Evolutionary conservation across 2,113 vertebrate genomes (phyloP), one percentile per base, ranked within the genome.

Genomic region (Cinclus cinclus): DNA sequence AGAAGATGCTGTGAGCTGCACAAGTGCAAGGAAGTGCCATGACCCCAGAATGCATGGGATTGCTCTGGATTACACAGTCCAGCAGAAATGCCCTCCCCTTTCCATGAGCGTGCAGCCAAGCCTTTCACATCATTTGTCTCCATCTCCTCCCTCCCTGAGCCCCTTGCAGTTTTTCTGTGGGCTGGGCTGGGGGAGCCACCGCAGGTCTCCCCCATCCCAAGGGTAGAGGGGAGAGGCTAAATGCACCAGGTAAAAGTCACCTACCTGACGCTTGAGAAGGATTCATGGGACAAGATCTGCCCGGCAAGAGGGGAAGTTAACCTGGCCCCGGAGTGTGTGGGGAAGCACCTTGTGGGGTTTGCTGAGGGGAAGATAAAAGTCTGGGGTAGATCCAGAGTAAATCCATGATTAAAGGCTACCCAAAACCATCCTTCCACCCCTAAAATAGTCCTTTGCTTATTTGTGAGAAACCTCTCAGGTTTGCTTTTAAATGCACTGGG

Each of bases 131-230:
- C 0, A 3, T 59, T 42, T 21, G 28, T 19, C 35, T 42, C 15
- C 39, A 23, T 46, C 28, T 70, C 4, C 18, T 4, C 1, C 1
- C 0, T 4, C 1, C 1, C 0, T 4, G 0, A 12, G 24, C 17
- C 18, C 31, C 35, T 92, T 2, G 2, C 35, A 79, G 21, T 14
- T 31, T 9, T 28, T 17, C 18, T 35, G 25, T 31, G 60, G 15
- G 15, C 56, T 76, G 39, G 28, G 21, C 76, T 70, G 33, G 23
- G 30, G 13, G 18, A 70, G n/a, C 9, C 23, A 22, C 22, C 0
- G 2, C 18, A 63, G 20, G 10, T 64, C n/a, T 71, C 3, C 47
- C 41, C 19, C 4, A 4, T 25, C 28, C 33, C 41, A 25, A 5
- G 37, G 37, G 13, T 27, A 22, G 25, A 75, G 5, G 18, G 19